Conservation (phyloP, 2,888 invertebrate genomes). For the Lasioglossum villosulum region DNA sequence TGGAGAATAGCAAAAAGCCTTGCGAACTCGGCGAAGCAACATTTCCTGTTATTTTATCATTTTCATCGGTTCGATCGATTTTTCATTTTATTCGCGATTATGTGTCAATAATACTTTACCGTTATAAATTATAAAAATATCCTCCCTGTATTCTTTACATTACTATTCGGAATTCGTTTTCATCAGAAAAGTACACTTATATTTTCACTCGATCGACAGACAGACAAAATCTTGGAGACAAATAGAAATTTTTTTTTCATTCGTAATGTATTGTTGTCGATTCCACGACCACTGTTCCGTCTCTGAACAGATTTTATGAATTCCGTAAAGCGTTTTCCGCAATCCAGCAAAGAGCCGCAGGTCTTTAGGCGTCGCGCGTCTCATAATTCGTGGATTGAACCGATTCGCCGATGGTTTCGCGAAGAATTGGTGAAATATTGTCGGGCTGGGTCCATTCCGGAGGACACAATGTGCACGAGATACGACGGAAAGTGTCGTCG, state of each 20-base stretch:
- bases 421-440: conserved; percentile 9
- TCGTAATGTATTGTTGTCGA: neutral
- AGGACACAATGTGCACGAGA: neutral
- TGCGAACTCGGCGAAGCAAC: neutral
- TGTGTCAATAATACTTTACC: neutral
- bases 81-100: neutral
- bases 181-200: neutral
- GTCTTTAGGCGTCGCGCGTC: neutral
- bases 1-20: neutral
- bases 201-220: neutral
- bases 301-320: neutral
- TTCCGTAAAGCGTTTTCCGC: neutral
- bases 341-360: neutral
- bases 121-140: neutral
- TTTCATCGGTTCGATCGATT: neutral
- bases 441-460: neutral
- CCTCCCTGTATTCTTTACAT: neutral
- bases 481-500: neutral
- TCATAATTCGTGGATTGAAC: neutral
- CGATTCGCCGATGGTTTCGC: neutral
- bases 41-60: neutral
- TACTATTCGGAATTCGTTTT: neutral
- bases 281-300: neutral
- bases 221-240: no score
- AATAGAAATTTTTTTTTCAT: no score